Conservation (phyloP, 2,113 vertebrate genomes). For the Brienomyrus brachyistius region DNA sequence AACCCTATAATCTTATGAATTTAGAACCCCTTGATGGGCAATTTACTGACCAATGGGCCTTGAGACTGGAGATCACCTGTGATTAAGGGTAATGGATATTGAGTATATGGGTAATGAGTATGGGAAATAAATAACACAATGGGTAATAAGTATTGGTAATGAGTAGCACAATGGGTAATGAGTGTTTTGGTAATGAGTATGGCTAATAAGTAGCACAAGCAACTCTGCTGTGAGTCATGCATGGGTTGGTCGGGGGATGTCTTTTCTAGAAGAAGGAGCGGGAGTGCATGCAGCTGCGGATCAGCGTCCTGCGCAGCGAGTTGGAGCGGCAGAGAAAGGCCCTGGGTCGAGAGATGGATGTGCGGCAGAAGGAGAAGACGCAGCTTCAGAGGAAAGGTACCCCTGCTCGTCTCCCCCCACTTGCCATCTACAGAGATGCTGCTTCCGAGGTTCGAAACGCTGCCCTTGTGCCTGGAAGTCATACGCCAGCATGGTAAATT, state of each 20-base stretch:
- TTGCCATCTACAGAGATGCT: not conserved
- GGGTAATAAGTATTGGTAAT: too few relatives aligned
- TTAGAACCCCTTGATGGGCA: not conserved
- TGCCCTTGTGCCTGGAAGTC: not conserved
- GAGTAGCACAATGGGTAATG: slow-evolving; percentile 3
- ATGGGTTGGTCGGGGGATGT: slow-evolving; percentile 6
- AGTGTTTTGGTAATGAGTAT: slow-evolving; percentile 21
- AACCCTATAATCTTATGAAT: slow-evolving; percentile 13
- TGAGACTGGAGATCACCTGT: slow-evolving; percentile 20
- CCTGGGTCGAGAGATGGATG: slow-evolving; percentile 72
- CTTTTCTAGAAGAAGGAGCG: slow-evolving; percentile 81
- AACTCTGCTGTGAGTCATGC: slow-evolving; percentile 13
- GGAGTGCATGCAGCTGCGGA: slow-evolving; percentile 87
- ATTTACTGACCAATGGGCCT: slow-evolving; percentile 25
- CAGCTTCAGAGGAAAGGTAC: slow-evolving; percentile 77
- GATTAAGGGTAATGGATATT: slow-evolving; percentile 26
- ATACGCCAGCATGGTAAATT: not conserved
- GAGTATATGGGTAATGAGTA: slow-evolving; percentile 21
- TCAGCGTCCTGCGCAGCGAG: slow-evolving; percentile 82
- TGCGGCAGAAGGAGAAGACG: slow-evolving; percentile 72
- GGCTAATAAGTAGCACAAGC: not conserved
- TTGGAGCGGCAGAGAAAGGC: slow-evolving; percentile 86
- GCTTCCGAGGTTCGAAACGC: not conserved
- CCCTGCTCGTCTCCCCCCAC: not conserved
- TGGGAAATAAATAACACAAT: not conserved